A percentile compares a stretch with the other conserved stretches of the same genome.
phyloP scores from a whole-genome alignment of 1,140 invertebrate species.

The Ceratitis capitata region DNA sequence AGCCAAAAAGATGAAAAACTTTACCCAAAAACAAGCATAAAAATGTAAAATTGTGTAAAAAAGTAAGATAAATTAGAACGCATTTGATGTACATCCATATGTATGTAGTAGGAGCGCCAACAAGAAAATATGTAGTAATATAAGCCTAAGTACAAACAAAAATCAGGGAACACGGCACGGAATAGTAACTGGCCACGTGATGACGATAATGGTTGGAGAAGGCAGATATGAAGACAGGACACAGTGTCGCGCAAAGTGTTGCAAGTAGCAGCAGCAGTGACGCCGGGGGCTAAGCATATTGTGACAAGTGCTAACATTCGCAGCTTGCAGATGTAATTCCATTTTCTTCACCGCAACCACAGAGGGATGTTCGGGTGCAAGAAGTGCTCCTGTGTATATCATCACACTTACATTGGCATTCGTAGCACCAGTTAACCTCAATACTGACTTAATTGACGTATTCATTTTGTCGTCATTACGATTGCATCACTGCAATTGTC shows the following conservation, averaged over 20 bases:
- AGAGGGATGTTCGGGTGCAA: background rate
- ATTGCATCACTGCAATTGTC: slow-evolving; percentile 44
- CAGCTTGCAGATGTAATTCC: background rate
- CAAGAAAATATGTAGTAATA: background rate
- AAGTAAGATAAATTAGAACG: slow-evolving; percentile 25
- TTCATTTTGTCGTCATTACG: slow-evolving; percentile 46
- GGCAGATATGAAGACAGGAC: background rate
- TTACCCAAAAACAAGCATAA: slow-evolving; percentile 39
- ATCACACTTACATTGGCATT: slow-evolving; percentile 2
- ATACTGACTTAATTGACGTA: slow-evolving; percentile 42
- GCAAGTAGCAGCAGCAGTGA: background rate
- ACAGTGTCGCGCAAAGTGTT: background rate
- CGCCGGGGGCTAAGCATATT: background rate
- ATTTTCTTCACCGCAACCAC: background rate
- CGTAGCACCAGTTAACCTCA: slow-evolving; percentile 38
- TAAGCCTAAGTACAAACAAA: background rate
- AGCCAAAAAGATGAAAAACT: slow-evolving; percentile 29
- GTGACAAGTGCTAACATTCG: background rate
- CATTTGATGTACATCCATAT: slow-evolving; percentile 10
- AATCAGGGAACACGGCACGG: background rate
- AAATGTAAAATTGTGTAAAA: background rate
- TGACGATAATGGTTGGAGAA: background rate
- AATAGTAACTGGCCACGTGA: background rate
- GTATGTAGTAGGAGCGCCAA: background rate
- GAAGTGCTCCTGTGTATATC: background rate